phyloP scores from a whole-genome alignment of 2,888 invertebrate genomes.

The Protonemura montana region DNA sequence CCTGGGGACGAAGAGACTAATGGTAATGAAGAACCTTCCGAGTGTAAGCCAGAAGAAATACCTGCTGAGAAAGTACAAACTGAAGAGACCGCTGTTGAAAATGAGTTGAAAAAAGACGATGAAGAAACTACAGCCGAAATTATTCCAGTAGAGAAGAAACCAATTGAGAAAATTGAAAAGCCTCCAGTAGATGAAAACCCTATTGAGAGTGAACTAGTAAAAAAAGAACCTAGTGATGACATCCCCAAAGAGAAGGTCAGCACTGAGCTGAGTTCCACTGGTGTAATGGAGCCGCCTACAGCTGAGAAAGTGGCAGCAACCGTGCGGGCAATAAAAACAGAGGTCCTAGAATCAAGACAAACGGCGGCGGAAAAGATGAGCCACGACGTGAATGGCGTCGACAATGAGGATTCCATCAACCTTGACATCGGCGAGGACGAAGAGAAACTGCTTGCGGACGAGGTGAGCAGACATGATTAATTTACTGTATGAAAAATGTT shows the following conservation, averaged over 20 bases:
- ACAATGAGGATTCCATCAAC: conserved; percentile 82
- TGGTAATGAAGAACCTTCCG: background rate
- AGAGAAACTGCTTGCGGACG: conserved; percentile 76
- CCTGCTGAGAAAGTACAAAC: background rate
- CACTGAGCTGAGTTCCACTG: conserved; percentile 50
- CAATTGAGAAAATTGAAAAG: conserved; percentile 50
- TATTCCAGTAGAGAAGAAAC: conserved; percentile 50
- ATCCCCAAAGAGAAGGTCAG: conserved; percentile 46
- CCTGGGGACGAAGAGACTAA: background rate
- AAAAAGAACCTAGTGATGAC: conserved; percentile 27
- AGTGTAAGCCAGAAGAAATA: background rate
- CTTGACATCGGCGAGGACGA: conserved; percentile 84
- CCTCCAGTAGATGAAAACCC: conserved; percentile 48
- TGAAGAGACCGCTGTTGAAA: conserved; percentile 53
- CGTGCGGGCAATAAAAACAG: conserved; percentile 7
- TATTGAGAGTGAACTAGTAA: conserved; percentile 43
- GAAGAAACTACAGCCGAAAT: conserved; percentile 48
- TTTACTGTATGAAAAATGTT: background rate
- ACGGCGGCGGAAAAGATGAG: conserved; percentile 50
- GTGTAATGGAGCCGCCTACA: background rate
- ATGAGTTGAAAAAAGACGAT: background rate
- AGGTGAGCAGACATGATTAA: conserved; percentile 63
- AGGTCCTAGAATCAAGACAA: conserved; percentile 38
- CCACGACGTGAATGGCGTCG: conserved; percentile 66
- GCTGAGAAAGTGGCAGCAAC: background rate